phyloP scores from a whole-genome alignment of 2,888 invertebrate genomes.

The Saturnia pavonia region DNA sequence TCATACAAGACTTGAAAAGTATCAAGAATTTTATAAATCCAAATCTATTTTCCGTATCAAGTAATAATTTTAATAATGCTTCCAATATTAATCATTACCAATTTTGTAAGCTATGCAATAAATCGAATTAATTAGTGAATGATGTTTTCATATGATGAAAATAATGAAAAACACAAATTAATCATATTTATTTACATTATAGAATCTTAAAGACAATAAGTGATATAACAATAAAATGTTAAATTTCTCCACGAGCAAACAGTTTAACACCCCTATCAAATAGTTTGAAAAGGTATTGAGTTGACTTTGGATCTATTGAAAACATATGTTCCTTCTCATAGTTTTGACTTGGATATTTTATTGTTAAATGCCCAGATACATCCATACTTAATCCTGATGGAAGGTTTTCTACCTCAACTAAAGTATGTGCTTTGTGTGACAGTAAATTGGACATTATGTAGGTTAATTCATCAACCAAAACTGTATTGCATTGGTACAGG shows the following conservation, averaged over 20 bases:
- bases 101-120: neutral
- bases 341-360: conserved; percentile 71
- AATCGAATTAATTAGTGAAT: neutral
- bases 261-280: conserved; percentile 88
- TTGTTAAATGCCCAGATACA: conserved; percentile 85
- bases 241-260: conserved; percentile 85
- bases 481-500: conserved; percentile 81
- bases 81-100: neutral
- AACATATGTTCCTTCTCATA: conserved; percentile 56
- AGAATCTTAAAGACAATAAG: neutral
- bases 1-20: too few relatives aligned
- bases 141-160: neutral
- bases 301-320: conserved; percentile 52
- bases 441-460: conserved; percentile 82
- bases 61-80: neutral
- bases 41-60: too few relatives aligned
- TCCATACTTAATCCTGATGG: conserved; percentile 87
- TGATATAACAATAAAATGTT: conserved; percentile 22
- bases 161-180: neutral
- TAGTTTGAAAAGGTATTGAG: conserved; percentile 85
- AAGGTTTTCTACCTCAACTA: conserved; percentile 84
- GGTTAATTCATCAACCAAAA: conserved; percentile 81
- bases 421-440: conserved; percentile 83
- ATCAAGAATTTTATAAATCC: too few relatives aligned
- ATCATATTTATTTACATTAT: neutral